A percentile compares a stretch with the other conserved stretches of the same genome.
Evolutionary conservation across 2,113 vertebrate genomes (phyloP).

Genomic region (Ramphastos sulfuratus): DNA sequence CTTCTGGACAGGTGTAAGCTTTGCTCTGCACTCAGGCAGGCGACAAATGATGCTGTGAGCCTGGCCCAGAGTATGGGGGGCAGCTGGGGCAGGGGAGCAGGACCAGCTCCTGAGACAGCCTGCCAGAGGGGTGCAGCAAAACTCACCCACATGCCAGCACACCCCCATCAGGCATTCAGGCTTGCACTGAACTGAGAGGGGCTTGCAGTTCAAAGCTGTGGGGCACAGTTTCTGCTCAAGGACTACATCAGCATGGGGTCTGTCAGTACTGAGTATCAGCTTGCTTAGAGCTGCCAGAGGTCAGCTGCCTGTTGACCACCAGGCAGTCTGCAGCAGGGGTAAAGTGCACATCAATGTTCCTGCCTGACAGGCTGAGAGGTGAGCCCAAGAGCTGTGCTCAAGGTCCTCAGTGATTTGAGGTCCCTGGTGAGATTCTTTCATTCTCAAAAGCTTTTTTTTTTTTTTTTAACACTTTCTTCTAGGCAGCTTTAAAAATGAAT

Average conservation of each 20-base stretch:
- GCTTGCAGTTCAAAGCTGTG: neutral
- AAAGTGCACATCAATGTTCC: neutral
- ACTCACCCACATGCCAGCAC: neutral
- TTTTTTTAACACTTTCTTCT: neutral
- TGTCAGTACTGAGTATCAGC: neutral
- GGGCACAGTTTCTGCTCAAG: neutral
- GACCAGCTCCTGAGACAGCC: neutral
- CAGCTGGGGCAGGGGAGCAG: neutral
- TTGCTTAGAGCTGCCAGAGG: neutral
- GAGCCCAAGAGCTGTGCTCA: neutral
- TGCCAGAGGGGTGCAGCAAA: neutral
- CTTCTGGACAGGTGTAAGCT: neutral
- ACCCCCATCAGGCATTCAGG: neutral
- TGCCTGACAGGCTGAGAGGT: neutral
- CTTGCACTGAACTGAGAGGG: neutral
- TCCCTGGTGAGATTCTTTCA: neutral
- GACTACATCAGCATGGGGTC: accelerated
- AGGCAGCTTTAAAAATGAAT: neutral
- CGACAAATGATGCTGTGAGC: neutral
- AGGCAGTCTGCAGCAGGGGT: neutral
- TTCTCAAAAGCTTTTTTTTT: neutral
- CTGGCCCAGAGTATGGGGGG: neutral
- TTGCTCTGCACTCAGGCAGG: neutral
- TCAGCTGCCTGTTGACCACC: neutral
- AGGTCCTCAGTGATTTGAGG: neutral